Percentiles rank a stretch among this genome's conserved stretches.
phyloP scores from a whole-genome alignment of 2,113 vertebrate species.

The Sminthopsis crassicaudata region DNA sequence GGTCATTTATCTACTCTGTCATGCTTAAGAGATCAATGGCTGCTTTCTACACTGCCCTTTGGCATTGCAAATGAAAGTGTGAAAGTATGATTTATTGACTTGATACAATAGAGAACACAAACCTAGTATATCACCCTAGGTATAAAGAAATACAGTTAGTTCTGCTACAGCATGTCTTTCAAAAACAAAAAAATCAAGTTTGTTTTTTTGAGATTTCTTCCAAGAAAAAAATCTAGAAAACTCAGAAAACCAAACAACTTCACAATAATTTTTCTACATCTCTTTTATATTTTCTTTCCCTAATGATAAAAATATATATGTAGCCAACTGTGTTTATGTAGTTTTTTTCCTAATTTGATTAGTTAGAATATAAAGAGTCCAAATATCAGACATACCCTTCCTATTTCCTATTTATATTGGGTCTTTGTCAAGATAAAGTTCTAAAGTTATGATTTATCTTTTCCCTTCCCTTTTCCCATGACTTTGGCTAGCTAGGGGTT shows the following conservation, averaged over 20 bases:
- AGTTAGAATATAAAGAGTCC: too few species aligned
- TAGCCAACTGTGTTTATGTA: too few species aligned
- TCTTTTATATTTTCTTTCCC: too few species aligned
- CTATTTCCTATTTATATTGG: too few species aligned
- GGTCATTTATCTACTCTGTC: conserved; percentile 35
- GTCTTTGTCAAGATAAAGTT: not conserved
- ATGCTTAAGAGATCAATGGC: conserved; percentile 26
- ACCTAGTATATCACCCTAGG: not conserved
- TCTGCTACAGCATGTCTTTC: not conserved
- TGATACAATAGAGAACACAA: not conserved
- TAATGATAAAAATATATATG: too few species aligned
- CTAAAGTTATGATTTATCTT: not conserved
- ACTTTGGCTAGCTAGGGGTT: not conserved
- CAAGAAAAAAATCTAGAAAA: not conserved
- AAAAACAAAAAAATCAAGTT: not conserved
- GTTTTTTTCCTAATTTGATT: too few species aligned
- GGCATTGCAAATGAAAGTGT: conserved; percentile 34
- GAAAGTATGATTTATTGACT: not conserved
- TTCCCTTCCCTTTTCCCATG: not conserved
- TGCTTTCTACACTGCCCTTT: conserved; percentile 1
- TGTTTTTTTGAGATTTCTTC: not conserved
- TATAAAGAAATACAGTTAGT: not conserved
- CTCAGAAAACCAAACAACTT: not conserved
- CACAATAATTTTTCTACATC: not conserved
- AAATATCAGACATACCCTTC: too few species aligned